Base-by-base conservation (phyloP, 1,140 invertebrate species). In the Ladona fulva region DNA sequence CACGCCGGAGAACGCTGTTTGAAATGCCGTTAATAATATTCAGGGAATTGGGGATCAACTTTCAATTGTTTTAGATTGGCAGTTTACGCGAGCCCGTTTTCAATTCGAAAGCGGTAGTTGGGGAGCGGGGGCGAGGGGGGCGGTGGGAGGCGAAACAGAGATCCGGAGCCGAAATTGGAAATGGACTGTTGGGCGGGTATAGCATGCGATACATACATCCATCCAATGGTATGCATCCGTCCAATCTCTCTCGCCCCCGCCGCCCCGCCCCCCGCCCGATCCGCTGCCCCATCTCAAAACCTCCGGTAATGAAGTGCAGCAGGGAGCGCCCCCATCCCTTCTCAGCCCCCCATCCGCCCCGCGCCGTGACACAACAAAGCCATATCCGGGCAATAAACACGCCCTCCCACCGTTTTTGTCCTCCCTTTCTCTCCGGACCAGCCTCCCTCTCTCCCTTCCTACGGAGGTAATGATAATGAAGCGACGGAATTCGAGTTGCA, bases 21-120 rank as follows among this genome's bases (percentile, higher is more conserved):
- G 52, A 66, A 66, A 66, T 66, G 52, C n/a, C 52, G 3, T 66
- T 66, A 66, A 66, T 66, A 66, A 66, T 66, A 66, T 66, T 66
- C 52, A 66, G 52, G 52, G 52, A 66, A 66, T 66, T 66, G 52
- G 52, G 52, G 52, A 66, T 66, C 52, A 66, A 66, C 52, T 66
- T 66, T 66, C 52, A 66, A 66, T 66, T 66, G 52, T 66, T 66
- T 66, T 66, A 66, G 52, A 66, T 66, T 66, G 52, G 52, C 52
- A 66, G 52, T 66, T 66, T 66, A 66, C 52, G 52, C 52, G 52
- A 5, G 16, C 52, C 52, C n/a, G 52, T 66, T 66, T 66, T 66
- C 52, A 66, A 66, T 66, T 66, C 52, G 52, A 22, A 12, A 66
- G 52, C 16, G 3, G 1, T 5, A 12, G n/a, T 1, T 1, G n/a